Conservation (phyloP, 2,113 vertebrate species). For the Lepus timidus region DNA sequence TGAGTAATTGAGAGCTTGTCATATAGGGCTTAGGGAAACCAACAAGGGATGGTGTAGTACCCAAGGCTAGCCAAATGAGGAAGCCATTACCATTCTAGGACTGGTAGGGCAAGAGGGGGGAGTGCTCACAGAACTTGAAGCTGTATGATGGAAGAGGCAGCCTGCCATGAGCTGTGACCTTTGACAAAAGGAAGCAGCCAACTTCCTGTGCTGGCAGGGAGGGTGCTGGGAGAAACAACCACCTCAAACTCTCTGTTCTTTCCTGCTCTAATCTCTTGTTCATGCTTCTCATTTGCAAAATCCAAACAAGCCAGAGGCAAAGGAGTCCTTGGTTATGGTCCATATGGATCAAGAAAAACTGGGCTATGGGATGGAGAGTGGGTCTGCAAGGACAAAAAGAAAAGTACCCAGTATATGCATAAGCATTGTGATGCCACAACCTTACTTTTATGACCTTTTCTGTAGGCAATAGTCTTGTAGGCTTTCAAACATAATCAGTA, state of each 20-base stretch:
- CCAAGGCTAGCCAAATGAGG: neutral
- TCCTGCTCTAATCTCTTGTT: neutral
- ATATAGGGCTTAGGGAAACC: neutral
- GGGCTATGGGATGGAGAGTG: neutral
- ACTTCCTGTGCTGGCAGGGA: neutral
- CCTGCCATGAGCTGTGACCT: neutral
- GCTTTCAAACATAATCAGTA: slow-evolving; percentile 26
- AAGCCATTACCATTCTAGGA: neutral
- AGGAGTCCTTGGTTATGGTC: neutral
- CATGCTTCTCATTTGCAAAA: neutral
- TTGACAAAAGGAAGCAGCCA: slow-evolving; percentile 13
- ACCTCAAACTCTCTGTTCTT: neutral
- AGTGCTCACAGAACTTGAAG: slow-evolving; percentile 14
- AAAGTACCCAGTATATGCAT: neutral
- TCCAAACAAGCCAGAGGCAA: neutral
- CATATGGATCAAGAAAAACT: neutral
- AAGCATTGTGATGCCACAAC: neutral
- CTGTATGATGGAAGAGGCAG: neutral
- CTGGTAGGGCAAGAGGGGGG: neutral
- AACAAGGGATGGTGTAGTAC: neutral
- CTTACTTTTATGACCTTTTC: slow-evolving; percentile 9
- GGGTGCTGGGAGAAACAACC: slow-evolving; percentile 9
- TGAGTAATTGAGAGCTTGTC: neutral
- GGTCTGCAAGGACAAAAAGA: neutral
- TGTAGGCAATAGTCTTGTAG: neutral